These are phyloP conservation scores for Acrobasis consociella DNA, from an alignment of 2,888 invertebrate species.

Conservation along the genomic window DNA sequence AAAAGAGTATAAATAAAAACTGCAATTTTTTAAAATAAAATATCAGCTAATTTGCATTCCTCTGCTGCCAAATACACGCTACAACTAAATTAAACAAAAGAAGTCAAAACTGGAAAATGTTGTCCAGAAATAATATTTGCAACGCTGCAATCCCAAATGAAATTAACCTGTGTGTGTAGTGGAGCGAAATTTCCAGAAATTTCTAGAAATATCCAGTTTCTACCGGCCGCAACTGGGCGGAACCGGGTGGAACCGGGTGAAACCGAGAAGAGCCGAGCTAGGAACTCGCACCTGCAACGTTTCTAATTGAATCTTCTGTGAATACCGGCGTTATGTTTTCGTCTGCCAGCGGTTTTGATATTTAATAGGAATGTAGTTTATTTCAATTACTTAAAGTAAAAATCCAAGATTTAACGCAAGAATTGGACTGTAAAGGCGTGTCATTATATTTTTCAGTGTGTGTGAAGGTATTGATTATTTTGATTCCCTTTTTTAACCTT, in stretches of 20 bases:
- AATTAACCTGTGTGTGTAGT: constrained; percentile 50
- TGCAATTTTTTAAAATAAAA: no score
- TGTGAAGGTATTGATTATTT: no score
- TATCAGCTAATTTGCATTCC: no score
- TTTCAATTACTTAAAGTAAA: no score
- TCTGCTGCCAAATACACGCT: background rate
- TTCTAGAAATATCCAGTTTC: constrained; percentile 46
- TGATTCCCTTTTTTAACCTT: no score
- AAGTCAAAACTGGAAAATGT: constrained; percentile 25
- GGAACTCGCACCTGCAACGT: constrained; percentile 47
- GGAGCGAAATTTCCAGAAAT: constrained; percentile 45
- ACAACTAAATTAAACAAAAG: constrained; percentile 12
- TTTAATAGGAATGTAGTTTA: constrained; percentile 16
- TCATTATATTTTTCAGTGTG: no score
- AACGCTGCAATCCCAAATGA: constrained; percentile 42
- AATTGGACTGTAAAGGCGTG: no score
- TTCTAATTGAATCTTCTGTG: constrained; percentile 54
- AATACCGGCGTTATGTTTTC: constrained; percentile 47
- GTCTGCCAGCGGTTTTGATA: constrained; percentile 38
- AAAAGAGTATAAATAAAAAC: no score
- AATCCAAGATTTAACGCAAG: no score
- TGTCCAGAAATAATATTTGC: constrained; percentile 34
- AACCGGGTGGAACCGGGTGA: constrained; percentile 31
- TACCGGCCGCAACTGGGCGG: constrained; percentile 35
- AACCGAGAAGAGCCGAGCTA: constrained; percentile 28